These are phyloP conservation scores for Linnaemya vulpina DNA, from an alignment of 2,888 invertebrate genomes.

Conservation along the genomic window DNA sequence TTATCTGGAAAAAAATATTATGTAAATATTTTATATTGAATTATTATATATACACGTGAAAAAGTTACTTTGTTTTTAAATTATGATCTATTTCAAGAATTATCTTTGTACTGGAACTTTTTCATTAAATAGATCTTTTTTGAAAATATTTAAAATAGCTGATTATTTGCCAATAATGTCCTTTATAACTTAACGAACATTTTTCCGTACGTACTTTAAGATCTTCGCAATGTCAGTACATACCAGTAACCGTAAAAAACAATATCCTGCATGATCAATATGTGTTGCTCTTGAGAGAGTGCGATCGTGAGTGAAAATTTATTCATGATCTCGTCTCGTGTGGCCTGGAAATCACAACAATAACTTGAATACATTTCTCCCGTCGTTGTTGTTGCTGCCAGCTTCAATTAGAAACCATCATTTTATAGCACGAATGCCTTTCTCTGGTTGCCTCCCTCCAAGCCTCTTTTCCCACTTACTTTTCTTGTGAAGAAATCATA, in stretches of 20 bases:
- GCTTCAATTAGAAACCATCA: slow-evolving; percentile 7
- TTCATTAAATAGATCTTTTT: too few relatives aligned
- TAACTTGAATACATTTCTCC: background rate
- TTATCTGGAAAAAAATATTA: too few relatives aligned
- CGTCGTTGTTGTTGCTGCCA: background rate
- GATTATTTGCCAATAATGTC: too few relatives aligned
- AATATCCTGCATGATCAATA: background rate
- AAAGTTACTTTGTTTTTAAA: too few relatives aligned
- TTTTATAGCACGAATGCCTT: background rate
- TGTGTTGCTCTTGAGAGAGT: background rate
- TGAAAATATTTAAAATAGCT: too few relatives aligned
- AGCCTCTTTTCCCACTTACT: background rate
- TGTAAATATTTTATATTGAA: too few relatives aligned
- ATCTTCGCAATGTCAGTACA: background rate
- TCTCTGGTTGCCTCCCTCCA: slow-evolving; percentile 2
- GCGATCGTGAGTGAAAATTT: background rate
- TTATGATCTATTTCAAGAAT: too few relatives aligned
- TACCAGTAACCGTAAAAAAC: background rate
- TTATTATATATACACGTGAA: too few relatives aligned
- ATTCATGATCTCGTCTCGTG: background rate
- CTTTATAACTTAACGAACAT: background rate
- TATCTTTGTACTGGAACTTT: too few relatives aligned
- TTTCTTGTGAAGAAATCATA: slow-evolving; percentile 13
- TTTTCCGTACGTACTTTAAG: background rate
- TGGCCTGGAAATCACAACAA: background rate